Base-by-base conservation (phyloP, 2,888 invertebrate genomes). In the Yponomeuta cagnagella region DNA sequence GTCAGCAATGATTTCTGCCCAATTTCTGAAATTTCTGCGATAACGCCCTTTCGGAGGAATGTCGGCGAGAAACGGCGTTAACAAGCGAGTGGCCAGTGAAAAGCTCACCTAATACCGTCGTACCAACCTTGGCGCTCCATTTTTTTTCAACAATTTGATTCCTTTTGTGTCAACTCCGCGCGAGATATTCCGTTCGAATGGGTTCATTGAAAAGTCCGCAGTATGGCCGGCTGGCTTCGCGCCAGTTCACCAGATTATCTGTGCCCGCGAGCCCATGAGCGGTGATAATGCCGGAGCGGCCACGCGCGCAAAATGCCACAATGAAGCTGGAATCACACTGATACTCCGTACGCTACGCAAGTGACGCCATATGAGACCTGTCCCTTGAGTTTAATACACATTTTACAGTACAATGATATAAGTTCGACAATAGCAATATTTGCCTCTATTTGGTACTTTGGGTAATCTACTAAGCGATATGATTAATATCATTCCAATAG, bases 151-250 rank as follows among this genome's bases (percentile, higher is more conserved):
- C 86, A 83, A 84, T 85, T 82, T 84, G 85, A 87, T 88, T 86
- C 86, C 86, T 89, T 90, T 89, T 87, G 86, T 89, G 88, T 84
- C 86, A 88, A 90, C 89, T 88, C 86, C 87, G 84, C 84, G 79
- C 79, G 86, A 90, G 90, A 91, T 90, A 90, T 90, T 91, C 90
- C 90, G 83, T 88, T 80, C 80, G 87, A 87, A 86, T 88, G 85
- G 80, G 83, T 89, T 86, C 88, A 90, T 91, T 92, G 91, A 91
- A 91, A 90, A 90, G 85, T 89, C 90, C 88, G 90, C 91, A 91
- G 89, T 86, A 86, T 86, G 88, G 84, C 81, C 80, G 86, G 81
- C 83, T 92, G 90, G 90, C 90, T 81, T 72, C 73, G 79, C 78
- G 90, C 91, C 91, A 91, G 88, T 77, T 58, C 64, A 31, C 48